Base-by-base conservation (phyloP, 2,888 invertebrate species). In the Gymnoscelis rufifasciata region DNA sequence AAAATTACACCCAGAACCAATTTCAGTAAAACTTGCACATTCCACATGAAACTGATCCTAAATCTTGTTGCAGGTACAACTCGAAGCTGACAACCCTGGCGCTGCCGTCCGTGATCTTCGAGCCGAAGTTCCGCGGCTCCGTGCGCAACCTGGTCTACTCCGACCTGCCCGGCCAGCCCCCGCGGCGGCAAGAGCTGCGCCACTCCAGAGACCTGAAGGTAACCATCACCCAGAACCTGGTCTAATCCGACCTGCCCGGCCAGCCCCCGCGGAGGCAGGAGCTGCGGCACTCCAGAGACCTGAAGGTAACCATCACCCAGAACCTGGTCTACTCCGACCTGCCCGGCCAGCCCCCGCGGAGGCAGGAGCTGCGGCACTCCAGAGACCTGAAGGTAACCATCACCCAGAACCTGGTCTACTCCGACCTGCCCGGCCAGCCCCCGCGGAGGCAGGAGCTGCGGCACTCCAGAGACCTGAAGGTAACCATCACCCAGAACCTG, bases 81-180 rank as follows among this genome's bases (percentile, higher is more conserved):
- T 93, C 94, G 54, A 96, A 96, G 80, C 87, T 97, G 64, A 94
- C 95, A 7, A 89, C 94, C 40, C 84, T 98, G 51, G 95, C 97
- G 1, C 81, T 97, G 55, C 97, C 97, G 2, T 95, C 95, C 58
- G 97, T 96, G 51, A 95, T 97, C 62, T 97, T 97, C 75, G 97
- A 97, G 81, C 97, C 97, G 1, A 91, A 96, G 65, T 97, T 97
- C 80, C 92, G 94, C 28, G 98, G 98, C 0, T 92, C 95, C 26
- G 94, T 99, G 14, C 90, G 97, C 48, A 98, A 98, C 82, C 89
- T 99, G 61, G 95, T 97, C 51, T 96, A 96, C 81, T 95, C 94
- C 14, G 96, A 96, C 70, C 91, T 93, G 39, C 94, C 95, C 27
- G 94, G 93, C 10, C 92, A 93, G 52, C 90, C 92, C 12, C 93